A percentile compares a stretch with the other conserved stretches of the same genome.
Conservation (phyloP, 2,888 invertebrate genomes). For the Galeopsomyia nigrocyanea region DNA sequence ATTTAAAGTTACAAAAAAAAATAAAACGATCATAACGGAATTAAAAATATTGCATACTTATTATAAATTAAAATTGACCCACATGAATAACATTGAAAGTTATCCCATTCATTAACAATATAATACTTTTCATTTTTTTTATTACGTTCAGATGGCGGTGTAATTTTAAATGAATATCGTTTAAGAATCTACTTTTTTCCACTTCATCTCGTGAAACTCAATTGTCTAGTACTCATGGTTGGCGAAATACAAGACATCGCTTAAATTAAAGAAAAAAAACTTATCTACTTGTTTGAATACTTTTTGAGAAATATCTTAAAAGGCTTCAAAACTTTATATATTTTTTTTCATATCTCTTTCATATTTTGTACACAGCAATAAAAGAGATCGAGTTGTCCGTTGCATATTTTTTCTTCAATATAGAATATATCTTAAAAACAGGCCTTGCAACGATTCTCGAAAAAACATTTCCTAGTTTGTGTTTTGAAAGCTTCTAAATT, state of each 20-base stretch:
- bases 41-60: constrained; percentile 31
- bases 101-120: not conserved
- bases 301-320: constrained; percentile 45
- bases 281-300: constrained; percentile 45
- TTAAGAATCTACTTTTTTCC: constrained; percentile 24
- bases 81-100: constrained; percentile 1
- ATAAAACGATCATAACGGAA: constrained; percentile 33
- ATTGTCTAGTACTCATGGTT: constrained; percentile 13
- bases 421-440: constrained; percentile 35
- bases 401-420: constrained; percentile 33
- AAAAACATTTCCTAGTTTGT: constrained; percentile 30
- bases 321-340: constrained; percentile 38
- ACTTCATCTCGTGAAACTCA: constrained; percentile 22
- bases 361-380: constrained; percentile 40
- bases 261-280: constrained; percentile 44
- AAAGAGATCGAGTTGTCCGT: constrained; percentile 31
- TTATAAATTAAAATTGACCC: constrained; percentile 35
- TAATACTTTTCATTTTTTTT: constrained; percentile 18
- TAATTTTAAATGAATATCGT: constrained; percentile 40
- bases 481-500: constrained; percentile 39
- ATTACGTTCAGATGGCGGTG: constrained; percentile 19
- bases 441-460: constrained; percentile 38
- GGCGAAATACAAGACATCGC: constrained; percentile 22
- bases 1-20: constrained; percentile 43
- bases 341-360: constrained; percentile 31